Base-by-base conservation (phyloP, 2,797 vertebrate genomes). In the Crypturellus tataupa region DNA sequence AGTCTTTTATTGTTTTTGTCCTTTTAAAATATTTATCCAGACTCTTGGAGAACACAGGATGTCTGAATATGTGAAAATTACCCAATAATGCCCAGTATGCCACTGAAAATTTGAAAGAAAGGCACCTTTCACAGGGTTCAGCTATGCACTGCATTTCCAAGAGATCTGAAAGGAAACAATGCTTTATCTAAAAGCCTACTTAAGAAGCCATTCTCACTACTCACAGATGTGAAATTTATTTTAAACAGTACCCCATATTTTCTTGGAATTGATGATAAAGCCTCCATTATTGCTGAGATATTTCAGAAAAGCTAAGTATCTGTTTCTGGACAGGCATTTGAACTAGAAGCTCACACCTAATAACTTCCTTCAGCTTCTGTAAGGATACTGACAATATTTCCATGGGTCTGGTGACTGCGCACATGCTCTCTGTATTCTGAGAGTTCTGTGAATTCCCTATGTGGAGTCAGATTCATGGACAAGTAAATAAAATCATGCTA, bases 1-100 rank as follows among this genome's bases (percentile, higher is more conserved):
- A 95, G 91, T 40, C 56, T 95, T 89, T 81, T 69, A 58, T 87
- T 94, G 60, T 88, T 90, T 96, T 97, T 95, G 64, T 70, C 64
- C 75, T 94, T 96, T 68, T 95, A 95, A 95, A 96, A 92, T 91
- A 97, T 92, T 96, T 96, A 97, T 89, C 39, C 58, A 89, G 46
- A 93, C 47, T 92, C 37, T 90, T 87, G 56, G 27, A 92, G 58
- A 94, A 92, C n/a, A 80, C n/a, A 46, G 79, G 78, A 71, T 68
- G 73, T 68, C 47, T 91, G 91, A 94, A 89, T 25, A 94, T 56
- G 69, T 93, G 65, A 95, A 96, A 97, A 96, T 12, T 47, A 79
- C 42, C 35, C 51, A 81, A 51, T 73, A 95, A 96, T 94, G 56
- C 15, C 47, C 79, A 96, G 80, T 77, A 94, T 59, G 80, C 39